Evolutionary conservation across 1,140 invertebrate species (phyloP).

Genomic region (Neuroterus valhalla): DNA sequence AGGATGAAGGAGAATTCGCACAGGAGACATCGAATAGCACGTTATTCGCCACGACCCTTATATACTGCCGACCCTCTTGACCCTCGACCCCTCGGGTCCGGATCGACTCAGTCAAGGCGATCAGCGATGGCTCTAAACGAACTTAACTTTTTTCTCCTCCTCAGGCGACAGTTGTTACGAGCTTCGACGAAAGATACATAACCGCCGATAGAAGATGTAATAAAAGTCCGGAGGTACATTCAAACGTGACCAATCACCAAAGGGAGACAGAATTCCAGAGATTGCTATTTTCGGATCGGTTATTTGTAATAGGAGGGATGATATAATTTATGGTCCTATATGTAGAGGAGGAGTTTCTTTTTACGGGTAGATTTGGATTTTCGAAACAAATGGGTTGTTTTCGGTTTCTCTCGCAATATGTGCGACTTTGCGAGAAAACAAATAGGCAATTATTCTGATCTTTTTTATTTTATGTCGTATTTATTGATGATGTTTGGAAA

Average conservation of each 20-base stretch:
- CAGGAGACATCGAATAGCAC: constrained; percentile 54
- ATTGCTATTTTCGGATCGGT: constrained; percentile 5
- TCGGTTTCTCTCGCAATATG: background rate
- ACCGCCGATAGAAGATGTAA: background rate
- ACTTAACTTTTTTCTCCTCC: constrained; percentile 29
- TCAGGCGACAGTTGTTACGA: constrained; percentile 27
- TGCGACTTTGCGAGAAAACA: background rate
- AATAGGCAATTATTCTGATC: background rate
- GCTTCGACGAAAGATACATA: constrained; percentile 25
- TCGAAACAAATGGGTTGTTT: constrained; percentile 7
- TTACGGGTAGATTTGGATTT: background rate
- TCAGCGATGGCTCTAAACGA: constrained; percentile 20
- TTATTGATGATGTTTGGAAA: no score
- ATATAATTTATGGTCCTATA: background rate
- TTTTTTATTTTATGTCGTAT: no score
- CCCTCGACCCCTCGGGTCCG: constrained; percentile 31
- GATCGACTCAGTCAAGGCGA: constrained; percentile 1
- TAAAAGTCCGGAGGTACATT: background rate
- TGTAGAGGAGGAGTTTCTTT: no score
- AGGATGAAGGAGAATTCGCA: constrained; percentile 41
- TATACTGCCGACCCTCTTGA: constrained; percentile 40
- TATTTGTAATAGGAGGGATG: background rate
- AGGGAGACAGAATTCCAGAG: background rate
- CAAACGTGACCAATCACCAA: constrained; percentile 19
- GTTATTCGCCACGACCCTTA: constrained; percentile 56